phyloP scores from a whole-genome alignment of 2,797 vertebrate genomes.

The Chelidonichthys spinosus region DNA sequence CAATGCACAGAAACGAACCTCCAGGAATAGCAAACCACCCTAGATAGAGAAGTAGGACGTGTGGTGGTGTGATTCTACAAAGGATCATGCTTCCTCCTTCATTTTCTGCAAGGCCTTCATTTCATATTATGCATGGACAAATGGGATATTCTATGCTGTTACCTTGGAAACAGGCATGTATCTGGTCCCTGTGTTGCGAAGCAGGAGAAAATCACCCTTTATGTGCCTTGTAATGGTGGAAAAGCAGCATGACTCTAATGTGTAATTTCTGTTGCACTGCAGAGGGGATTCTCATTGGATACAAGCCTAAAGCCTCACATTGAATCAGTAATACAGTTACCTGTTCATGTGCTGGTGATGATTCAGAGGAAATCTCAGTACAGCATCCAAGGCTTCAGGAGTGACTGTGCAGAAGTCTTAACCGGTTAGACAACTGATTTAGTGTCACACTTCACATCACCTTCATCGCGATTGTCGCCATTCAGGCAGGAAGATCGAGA shows the following conservation, averaged over 20 bases:
- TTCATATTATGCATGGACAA: constrained; percentile 64
- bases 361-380: constrained; percentile 26
- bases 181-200: constrained; percentile 55
- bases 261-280: constrained; percentile 54
- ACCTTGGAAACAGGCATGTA: constrained; percentile 83
- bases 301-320: constrained; percentile 22
- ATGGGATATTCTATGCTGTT: constrained; percentile 74
- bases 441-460: constrained; percentile 7
- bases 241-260: constrained; percentile 68
- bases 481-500: neutral
- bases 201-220: constrained; percentile 65
- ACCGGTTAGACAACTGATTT: neutral
- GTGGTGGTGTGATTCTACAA: constrained; percentile 53
- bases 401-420: constrained; percentile 40
- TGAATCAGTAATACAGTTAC: constrained; percentile 1
- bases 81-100: constrained; percentile 53
- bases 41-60: constrained; percentile 61
- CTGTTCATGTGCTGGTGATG: constrained; percentile 17
- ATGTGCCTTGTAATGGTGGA: constrained; percentile 64
- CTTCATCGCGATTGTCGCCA: neutral
- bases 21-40: constrained; percentile 52
- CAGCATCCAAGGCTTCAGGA: constrained; percentile 11
- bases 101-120: constrained; percentile 58
- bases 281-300: constrained; percentile 41
- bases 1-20: constrained; percentile 41